These are phyloP conservation scores for Drosophila trichaetosa DNA, from an alignment of 2,888 invertebrate genomes.

Conservation along the genomic window DNA sequence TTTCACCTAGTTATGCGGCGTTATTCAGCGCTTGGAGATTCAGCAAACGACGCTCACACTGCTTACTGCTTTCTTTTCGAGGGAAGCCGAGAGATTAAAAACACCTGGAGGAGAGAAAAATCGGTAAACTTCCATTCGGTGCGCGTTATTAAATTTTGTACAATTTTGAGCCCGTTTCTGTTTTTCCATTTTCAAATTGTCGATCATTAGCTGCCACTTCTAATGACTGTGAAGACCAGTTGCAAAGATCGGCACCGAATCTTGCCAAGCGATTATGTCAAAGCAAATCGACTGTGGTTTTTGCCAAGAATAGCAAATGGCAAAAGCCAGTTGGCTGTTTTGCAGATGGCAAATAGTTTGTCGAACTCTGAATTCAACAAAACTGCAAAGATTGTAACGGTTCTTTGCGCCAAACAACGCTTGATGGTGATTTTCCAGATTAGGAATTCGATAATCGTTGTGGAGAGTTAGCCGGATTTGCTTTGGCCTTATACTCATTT, in stretches of 20 bases:
- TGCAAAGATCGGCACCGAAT: slow-evolving; percentile 26
- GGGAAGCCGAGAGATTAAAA: slow-evolving; percentile 12
- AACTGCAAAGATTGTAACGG: background rate
- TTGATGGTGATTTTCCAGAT: background rate
- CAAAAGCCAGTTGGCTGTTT: background rate
- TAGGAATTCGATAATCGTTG: slow-evolving; percentile 10
- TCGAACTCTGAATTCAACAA: background rate
- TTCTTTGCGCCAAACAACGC: background rate
- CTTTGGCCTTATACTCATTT: background rate
- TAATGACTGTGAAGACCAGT: slow-evolving; percentile 35
- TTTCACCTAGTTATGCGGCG: slow-evolving; percentile 51
- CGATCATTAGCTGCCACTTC: slow-evolving; percentile 54
- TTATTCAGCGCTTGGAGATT: slow-evolving; percentile 50
- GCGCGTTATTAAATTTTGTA: slow-evolving; percentile 68
- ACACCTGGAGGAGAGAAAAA: slow-evolving; percentile 14
- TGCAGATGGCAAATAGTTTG: background rate
- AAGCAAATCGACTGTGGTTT: slow-evolving; percentile 9
- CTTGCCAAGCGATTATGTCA: slow-evolving; percentile 49
- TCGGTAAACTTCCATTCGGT: slow-evolving; percentile 57
- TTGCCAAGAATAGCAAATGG: slow-evolving; percentile 34
- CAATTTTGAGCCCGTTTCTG: slow-evolving; percentile 53
- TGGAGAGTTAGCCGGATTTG: slow-evolving; percentile 1
- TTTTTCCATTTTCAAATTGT: slow-evolving; percentile 41
- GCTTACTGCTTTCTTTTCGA: slow-evolving; percentile 44
- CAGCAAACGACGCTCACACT: slow-evolving; percentile 32